These are phyloP conservation scores for Lottia scabra DNA, from an alignment of 2,888 invertebrate genomes.

Conservation along the genomic window DNA sequence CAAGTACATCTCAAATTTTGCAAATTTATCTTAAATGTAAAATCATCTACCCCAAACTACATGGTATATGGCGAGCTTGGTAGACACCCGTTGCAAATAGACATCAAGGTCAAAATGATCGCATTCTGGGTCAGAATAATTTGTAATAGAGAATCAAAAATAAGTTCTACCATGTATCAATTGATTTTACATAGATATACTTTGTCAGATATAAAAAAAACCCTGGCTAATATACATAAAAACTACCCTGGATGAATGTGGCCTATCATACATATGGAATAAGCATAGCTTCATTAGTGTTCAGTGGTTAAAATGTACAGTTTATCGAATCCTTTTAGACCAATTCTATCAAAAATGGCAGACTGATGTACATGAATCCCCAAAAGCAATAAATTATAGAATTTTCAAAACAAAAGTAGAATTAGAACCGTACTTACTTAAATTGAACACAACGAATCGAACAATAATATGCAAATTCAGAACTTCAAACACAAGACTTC, in stretches of 20 bases:
- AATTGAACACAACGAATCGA: background rate
- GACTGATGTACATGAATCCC: background rate
- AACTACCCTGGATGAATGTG: background rate
- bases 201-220: too few species aligned
- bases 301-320: background rate
- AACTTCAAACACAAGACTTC: too few species aligned
- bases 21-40: constrained; percentile 2
- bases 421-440: background rate
- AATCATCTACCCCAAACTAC: constrained; percentile 2
- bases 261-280: background rate
- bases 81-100: background rate
- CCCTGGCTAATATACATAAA: background rate
- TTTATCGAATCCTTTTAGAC: background rate
- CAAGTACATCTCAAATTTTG: background rate
- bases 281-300: background rate
- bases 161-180: background rate
- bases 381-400: background rate
- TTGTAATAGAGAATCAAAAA: background rate
- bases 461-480: too few species aligned
- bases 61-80: constrained; percentile 3
- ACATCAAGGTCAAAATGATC: background rate
- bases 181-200: background rate
- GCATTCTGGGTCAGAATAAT: background rate
- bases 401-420: background rate
- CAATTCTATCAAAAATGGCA: background rate